Evolutionary conservation across 2,888 invertebrate species (phyloP).

Genomic region (Sarcophaga rosellei): DNA sequence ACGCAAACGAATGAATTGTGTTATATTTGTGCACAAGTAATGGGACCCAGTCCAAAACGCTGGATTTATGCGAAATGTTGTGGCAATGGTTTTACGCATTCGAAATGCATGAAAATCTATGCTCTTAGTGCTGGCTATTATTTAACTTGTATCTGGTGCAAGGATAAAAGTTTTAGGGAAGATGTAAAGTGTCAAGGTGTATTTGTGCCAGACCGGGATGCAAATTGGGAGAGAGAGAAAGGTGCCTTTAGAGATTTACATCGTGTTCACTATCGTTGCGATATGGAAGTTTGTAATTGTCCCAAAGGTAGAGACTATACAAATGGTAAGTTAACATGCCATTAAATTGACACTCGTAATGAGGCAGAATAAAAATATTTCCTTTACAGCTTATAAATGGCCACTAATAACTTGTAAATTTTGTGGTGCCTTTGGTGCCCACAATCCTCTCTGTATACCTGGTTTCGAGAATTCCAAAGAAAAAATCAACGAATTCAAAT

Average conservation of each 20-base stretch:
- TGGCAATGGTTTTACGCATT: constrained; percentile 75
- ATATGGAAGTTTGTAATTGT: constrained; percentile 84
- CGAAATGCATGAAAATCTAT: constrained; percentile 75
- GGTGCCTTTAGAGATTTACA: constrained; percentile 88
- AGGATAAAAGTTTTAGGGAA: constrained; percentile 73
- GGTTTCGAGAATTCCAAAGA: constrained; percentile 29
- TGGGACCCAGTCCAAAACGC: constrained; percentile 60
- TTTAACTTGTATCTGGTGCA: constrained; percentile 78
- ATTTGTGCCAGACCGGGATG: constrained; percentile 85
- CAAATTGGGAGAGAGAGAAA: constrained; percentile 89
- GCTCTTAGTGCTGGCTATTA: constrained; percentile 78
- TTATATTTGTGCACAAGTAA: constrained; percentile 73
- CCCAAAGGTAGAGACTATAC: constrained; percentile 83
- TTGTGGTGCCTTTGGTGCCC: constrained; percentile 74
- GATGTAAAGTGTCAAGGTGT: constrained; percentile 74
- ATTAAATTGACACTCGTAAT: background rate
- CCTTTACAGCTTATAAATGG: constrained; percentile 69
- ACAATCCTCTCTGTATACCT: constrained; percentile 70
- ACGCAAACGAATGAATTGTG: constrained; percentile 66
- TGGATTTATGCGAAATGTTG: constrained; percentile 76
- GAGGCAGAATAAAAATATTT: background rate
- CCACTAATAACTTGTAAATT: constrained; percentile 70
- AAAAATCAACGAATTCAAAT: constrained; percentile 69
- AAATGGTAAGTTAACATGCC: constrained; percentile 28
- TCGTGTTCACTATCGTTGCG: constrained; percentile 84